These are phyloP conservation scores for Asobara japonica DNA, from an alignment of 1,140 invertebrate species.

Conservation along the genomic window DNA sequence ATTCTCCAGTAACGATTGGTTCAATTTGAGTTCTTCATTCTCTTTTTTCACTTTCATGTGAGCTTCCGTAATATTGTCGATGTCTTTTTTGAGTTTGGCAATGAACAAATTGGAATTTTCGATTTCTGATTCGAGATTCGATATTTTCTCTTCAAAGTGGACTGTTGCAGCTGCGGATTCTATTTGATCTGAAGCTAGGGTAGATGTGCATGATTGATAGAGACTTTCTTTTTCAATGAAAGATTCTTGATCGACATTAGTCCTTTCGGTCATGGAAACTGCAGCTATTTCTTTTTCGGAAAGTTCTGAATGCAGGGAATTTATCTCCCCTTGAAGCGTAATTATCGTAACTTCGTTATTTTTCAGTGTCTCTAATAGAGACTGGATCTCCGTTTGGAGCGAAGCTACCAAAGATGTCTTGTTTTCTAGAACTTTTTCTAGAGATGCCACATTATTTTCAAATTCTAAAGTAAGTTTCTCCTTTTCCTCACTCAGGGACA, in stretches of 20 bases:
- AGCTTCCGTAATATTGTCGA: constrained; percentile 8
- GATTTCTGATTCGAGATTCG: not conserved
- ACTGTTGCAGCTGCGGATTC: not conserved
- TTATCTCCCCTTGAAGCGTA: constrained; percentile 57
- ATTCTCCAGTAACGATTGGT: not conserved
- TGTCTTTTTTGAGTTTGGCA: constrained; percentile 44
- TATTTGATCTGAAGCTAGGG: not conserved
- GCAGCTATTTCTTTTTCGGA: not conserved
- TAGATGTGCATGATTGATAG: not conserved
- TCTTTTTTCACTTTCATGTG: not conserved
- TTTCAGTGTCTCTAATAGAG: not conserved
- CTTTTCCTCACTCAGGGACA: not conserved
- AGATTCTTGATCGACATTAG: not conserved
- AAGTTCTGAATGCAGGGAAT: not conserved
- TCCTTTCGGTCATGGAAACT: not conserved
- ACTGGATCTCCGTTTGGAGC: not conserved
- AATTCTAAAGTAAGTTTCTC: not conserved
- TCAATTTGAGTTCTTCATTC: not conserved
- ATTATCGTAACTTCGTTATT: not conserved
- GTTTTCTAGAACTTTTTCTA: not conserved
- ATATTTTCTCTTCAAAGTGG: not conserved
- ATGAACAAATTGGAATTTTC: not conserved
- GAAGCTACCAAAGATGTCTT: not conserved
- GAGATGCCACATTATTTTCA: not conserved
- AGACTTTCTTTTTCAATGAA: not conserved